These are phyloP conservation scores for Zosterops lateralis DNA, from an alignment of 2,113 vertebrate species.

Conservation along the genomic window DNA sequence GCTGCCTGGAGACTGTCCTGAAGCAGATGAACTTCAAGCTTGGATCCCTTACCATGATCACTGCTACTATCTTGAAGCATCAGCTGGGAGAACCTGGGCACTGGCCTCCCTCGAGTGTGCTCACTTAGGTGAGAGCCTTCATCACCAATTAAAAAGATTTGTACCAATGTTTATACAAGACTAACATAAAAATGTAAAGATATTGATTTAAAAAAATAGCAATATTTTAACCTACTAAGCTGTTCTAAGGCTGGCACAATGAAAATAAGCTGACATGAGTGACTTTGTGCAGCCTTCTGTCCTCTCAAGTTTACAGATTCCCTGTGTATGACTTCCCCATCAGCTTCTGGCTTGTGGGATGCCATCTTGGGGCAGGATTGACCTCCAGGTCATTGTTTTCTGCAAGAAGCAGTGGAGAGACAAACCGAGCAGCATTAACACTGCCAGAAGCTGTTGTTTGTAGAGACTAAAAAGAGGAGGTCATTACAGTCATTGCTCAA, in stretches of 20 bases:
- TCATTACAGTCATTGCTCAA: neutral
- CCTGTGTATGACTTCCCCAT: accelerated
- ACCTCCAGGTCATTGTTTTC: neutral
- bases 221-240: neutral
- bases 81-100: conserved; percentile 77
- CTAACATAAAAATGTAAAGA: neutral
- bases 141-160: neutral
- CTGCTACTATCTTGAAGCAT: conserved; percentile 82
- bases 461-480: neutral
- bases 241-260: neutral
- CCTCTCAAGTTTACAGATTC: neutral
- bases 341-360: neutral
- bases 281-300: neutral
- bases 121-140: conserved; percentile 75
- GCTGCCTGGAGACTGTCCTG: conserved; percentile 84
- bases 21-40: conserved; percentile 53
- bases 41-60: conserved; percentile 89
- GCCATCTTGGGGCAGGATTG: neutral
- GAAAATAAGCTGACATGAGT: neutral
- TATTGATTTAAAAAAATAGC: neutral
- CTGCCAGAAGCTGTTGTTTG: neutral
- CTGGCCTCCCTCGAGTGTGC: conserved; percentile 86
- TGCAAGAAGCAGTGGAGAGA: neutral
- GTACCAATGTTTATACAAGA: neutral
- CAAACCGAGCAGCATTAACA: neutral